Evolutionary conservation across 2,113 vertebrate species (phyloP), one percentile per base, ranked within the genome.

Genomic region (Tympanuchus pallidicinctus): DNA sequence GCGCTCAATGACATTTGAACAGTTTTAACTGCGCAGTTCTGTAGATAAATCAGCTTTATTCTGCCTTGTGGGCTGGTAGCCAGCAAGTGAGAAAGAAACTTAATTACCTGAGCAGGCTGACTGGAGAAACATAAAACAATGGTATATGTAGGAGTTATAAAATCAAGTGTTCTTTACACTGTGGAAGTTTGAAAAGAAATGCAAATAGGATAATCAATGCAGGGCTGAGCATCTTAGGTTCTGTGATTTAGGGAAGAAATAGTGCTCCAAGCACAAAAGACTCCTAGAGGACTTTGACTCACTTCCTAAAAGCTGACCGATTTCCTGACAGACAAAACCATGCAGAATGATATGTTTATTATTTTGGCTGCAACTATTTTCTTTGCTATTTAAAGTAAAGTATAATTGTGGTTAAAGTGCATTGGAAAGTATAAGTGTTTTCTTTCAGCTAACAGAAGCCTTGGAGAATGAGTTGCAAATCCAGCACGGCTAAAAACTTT

Each of bases 381-480:
- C 45, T 76, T 24, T 82, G 45, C 63, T 91, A 73, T 76, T 85
- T 87, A 76, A 91, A 93, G 59, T 19, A 86, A 84, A 63, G 45
- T 5, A 17, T 42, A 79, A 73, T 42, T 43, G 7, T 74, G 28
- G 67, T 64, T 89, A 56, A 92, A 89, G 34, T 30, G 24, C 63
- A 32, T 78, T 24, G 36, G 63, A 87, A 82, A 82, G 88, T 78
- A 52, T 73, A 40, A 7, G 43, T 54, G 8, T 30, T 21, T 88
- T 34, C 48, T 72, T 21, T 79, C 57, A 92, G 24, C 28, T 47
- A 61, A 61, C 24, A 84, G 66, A 72, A 63, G 17, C 30, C 21
- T 79, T 83, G 65, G 65, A 90, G 60, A 77, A 9, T 13, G 24
- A n/a, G 27, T 1, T 32, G 5, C 42, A 81, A 80, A 74, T 36